These are phyloP conservation scores for Andricus quercusramuli DNA, from an alignment of 2,888 invertebrate genomes.

Conservation along the genomic window DNA sequence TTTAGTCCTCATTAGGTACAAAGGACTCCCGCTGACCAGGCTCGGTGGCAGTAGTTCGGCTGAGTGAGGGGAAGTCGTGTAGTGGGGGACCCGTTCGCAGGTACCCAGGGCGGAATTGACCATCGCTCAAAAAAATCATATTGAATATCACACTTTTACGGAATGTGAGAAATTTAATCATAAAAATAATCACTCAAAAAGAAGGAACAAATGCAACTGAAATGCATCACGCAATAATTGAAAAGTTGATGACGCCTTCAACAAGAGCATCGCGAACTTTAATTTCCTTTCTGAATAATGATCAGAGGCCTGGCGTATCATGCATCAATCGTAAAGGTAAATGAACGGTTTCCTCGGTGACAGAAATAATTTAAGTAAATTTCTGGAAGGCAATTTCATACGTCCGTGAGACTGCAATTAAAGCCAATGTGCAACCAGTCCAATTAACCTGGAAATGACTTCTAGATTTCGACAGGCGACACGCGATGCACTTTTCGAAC, in stretches of 20 bases:
- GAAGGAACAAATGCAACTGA: no score
- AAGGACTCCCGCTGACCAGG: no score
- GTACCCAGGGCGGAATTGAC: no score
- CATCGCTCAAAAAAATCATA: no score
- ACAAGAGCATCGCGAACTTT: constrained; percentile 41
- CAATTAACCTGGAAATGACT: constrained; percentile 44
- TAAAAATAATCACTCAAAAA: no score
- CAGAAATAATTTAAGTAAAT: constrained; percentile 47
- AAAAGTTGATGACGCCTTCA: not conserved
- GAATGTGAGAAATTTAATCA: no score
- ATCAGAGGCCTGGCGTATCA: constrained; percentile 42
- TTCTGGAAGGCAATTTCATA: constrained; percentile 49
- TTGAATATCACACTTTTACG: no score
- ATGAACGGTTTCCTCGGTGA: constrained; percentile 37
- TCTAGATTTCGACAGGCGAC: constrained; percentile 40
- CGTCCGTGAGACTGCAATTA: constrained; percentile 35
- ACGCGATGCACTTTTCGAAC: constrained; percentile 38
- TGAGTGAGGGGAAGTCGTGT: no score
- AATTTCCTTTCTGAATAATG: constrained; percentile 47
- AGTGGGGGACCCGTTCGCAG: no score
- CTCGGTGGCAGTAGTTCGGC: no score
- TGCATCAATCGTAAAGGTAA: constrained; percentile 3
- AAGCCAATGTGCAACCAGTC: constrained; percentile 21
- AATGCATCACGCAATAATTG: not conserved
- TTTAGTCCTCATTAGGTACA: no score